Base-by-base conservation (phyloP, 2,797 vertebrate species). In the Taeniopygia guttata region DNA sequence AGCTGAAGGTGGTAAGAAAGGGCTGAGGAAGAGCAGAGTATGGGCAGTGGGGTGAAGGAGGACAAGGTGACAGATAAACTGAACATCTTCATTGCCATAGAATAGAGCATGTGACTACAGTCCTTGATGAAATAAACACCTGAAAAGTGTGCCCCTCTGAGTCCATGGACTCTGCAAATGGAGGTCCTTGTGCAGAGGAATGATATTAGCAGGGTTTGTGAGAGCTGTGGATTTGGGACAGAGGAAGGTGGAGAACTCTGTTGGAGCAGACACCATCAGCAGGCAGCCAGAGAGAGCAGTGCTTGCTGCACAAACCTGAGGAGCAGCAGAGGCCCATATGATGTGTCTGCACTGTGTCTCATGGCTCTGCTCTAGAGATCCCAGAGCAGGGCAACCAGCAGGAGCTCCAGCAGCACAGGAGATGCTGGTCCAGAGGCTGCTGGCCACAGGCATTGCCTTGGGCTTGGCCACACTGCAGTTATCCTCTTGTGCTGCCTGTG, bases 371-470 rank as follows among this genome's bases (percentile, higher is more conserved):
- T 38, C 15, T 15, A 9, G 21, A 66, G 27, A 18, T 45, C 76
- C 81, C 74, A 43, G 40, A 38, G 42, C 4, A 25, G 38, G 34
- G 13, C 32, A 52, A 12, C 38, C 46, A 38, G 20, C 3, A 1
- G 55, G 29, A 40, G 26, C 30, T 84, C 34, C 64, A 59, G 73
- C 27, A 59, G 77, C 32, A 30, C 51, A 40, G 73, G 42, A n/a
- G 42, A 8, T 48, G 63, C 69, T 6, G 38, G 29, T 36, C 38
- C 42, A 45, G 55, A 17, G 45, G 64, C 52, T 59, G 5, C 32
- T 27, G 60, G 32, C 32, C 18, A 5, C 4, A 5, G 36, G 15
- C 2, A 1, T 23, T 60, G n/a, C 40, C 58, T 21, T 0, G 2
- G 77, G 32, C 64, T 77, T 5, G 7, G 26, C 42, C 49, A 45